These are phyloP conservation scores for Phainopepla nitens DNA, from an alignment of 2,113 vertebrate genomes.

Conservation along the genomic window DNA sequence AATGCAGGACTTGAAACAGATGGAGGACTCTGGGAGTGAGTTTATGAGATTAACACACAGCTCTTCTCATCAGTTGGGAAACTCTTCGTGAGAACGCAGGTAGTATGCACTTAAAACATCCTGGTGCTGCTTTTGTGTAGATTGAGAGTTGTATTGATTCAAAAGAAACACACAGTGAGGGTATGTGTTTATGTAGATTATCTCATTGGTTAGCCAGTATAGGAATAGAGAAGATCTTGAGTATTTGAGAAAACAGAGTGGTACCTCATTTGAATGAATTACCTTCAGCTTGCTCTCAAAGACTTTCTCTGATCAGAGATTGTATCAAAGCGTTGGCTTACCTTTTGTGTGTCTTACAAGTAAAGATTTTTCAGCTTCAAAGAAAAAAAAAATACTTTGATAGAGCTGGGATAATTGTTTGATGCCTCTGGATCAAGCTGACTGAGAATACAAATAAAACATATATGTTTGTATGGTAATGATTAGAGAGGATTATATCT, in stretches of 20 bases:
- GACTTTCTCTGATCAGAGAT: neutral
- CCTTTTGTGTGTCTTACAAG: neutral
- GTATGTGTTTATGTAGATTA: slow-evolving; percentile 59
- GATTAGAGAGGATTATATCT: neutral
- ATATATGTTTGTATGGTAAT: neutral
- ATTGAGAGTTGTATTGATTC: slow-evolving; percentile 37
- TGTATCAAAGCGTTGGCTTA: neutral
- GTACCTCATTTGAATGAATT: neutral
- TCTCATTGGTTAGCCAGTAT: slow-evolving; percentile 11
- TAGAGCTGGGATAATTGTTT: neutral
- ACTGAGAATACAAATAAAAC: neutral
- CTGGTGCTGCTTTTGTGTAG: slow-evolving; percentile 8
- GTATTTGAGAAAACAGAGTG: slow-evolving; percentile 17
- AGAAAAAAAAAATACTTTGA: neutral
- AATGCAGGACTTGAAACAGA: slow-evolving; percentile 5
- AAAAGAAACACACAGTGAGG: slow-evolving; percentile 29
- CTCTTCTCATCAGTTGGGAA: neutral
- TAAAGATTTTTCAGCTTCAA: neutral
- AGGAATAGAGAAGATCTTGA: neutral
- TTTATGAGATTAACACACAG: slow-evolving; percentile 30
- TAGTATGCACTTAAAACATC: neutral
- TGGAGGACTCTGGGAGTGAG: neutral
- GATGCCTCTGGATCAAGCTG: neutral
- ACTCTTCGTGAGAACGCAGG: neutral
- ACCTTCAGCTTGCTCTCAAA: neutral